phyloP scores from a whole-genome alignment of 1,140 invertebrate species.

The Gryon sp. region DNA sequence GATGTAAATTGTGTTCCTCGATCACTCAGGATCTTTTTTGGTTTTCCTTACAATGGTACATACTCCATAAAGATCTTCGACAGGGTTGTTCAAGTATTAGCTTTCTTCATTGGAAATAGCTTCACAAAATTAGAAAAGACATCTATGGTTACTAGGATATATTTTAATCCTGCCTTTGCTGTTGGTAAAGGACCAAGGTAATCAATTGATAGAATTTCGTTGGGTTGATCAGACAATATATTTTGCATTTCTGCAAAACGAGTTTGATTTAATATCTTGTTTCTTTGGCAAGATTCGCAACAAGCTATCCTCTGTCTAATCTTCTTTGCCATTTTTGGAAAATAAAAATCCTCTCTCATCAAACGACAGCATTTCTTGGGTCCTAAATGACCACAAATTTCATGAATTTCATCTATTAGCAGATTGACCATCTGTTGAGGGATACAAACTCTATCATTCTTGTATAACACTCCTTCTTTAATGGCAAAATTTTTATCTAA shows the following conservation, averaged over 20 bases:
- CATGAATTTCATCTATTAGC: constrained; percentile 41
- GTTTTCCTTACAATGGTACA: constrained; percentile 35
- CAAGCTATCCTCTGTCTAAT: constrained; percentile 42
- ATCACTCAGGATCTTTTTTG: constrained; percentile 40
- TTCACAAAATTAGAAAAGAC: constrained; percentile 72
- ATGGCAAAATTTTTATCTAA: neutral
- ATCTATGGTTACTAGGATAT: constrained; percentile 73
- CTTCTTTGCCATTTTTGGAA: constrained; percentile 34
- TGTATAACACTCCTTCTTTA: neutral
- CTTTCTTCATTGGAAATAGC: constrained; percentile 67
- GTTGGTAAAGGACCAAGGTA: constrained; percentile 69
- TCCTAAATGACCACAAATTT: constrained; percentile 68
- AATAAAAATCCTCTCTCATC: constrained; percentile 62
- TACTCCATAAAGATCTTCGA: constrained; percentile 13
- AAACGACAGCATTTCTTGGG: constrained; percentile 61
- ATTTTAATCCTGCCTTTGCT: constrained; percentile 54
- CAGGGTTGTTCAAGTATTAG: constrained; percentile 42
- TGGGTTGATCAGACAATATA: constrained; percentile 26
- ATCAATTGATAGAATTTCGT: constrained; percentile 68
- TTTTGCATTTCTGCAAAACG: constrained; percentile 15
- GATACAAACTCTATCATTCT: neutral
- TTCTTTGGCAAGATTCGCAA: constrained; percentile 57
- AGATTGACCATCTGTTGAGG: neutral
- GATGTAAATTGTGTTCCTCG: constrained; percentile 47
- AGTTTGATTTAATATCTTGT: constrained; percentile 14